Percentiles rank a stretch among this genome's conserved stretches.
Evolutionary conservation across 1,140 invertebrate genomes (phyloP).

Genomic region (Diabrotica virgifera): DNA sequence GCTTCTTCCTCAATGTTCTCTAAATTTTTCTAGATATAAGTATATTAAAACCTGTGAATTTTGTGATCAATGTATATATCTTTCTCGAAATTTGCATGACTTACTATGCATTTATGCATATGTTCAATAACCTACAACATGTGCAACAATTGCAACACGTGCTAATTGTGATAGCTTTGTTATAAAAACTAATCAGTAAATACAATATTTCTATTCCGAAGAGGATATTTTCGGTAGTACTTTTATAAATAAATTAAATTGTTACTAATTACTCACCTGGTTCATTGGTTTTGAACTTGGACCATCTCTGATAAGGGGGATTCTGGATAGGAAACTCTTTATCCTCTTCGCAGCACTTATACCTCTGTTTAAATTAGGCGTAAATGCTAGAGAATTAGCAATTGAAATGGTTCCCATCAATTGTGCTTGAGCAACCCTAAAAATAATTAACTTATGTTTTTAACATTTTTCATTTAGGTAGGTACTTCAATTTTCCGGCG

Average conservation of each 20-base stretch:
- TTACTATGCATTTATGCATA: no score
- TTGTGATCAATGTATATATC: no score
- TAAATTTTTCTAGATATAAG: no score
- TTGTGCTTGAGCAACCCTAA: conserved; percentile 76
- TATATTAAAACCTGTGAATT: no score
- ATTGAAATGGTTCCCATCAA: conserved; percentile 86
- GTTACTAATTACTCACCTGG: conserved; percentile 30
- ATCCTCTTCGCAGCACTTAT: conserved; percentile 75
- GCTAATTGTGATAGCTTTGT: no score
- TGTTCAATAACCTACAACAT: no score
- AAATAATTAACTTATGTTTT: background rate
- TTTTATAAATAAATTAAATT: background rate
- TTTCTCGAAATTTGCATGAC: no score
- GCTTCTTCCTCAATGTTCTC: no score
- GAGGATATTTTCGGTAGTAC: no score
- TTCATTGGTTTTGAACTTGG: conserved; percentile 33
- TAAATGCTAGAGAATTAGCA: conserved; percentile 80
- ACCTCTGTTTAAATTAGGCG: conserved; percentile 84
- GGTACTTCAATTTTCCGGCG: background rate
- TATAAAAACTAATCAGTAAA: no score
- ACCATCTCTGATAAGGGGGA: conserved; percentile 51
- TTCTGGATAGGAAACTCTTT: conserved; percentile 60
- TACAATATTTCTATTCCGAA: no score
- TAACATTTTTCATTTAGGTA: background rate
- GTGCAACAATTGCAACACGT: no score